These are phyloP conservation scores for Heliothis virescens DNA, from an alignment of 1,140 invertebrate genomes.

Conservation along the genomic window DNA sequence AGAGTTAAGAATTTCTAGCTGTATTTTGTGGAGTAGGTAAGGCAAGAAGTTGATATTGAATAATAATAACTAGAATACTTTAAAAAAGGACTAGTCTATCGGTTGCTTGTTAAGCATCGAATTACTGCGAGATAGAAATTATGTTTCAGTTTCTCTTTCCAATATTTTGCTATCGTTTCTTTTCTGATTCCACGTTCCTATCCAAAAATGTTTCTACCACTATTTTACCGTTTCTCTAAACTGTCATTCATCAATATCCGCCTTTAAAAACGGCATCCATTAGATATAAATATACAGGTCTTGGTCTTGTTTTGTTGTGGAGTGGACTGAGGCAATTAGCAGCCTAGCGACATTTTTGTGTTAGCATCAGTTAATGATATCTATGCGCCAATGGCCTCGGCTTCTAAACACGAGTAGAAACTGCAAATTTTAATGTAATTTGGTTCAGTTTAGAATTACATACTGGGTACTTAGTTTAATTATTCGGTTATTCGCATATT, in stretches of 20 bases:
- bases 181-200: too few species aligned
- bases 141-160: not conserved
- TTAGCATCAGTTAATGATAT: conserved; percentile 12
- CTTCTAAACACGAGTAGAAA: conserved; percentile 16
- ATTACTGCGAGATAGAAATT: too few species aligned
- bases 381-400: conserved; percentile 12
- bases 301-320: conserved; percentile 15
- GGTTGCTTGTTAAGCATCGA: too few species aligned
- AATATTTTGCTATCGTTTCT: not conserved
- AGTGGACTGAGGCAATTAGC: conserved; percentile 25
- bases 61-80: too few species aligned
- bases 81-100: too few species aligned
- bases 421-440: not conserved
- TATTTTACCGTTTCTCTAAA: not conserved
- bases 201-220: not conserved
- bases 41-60: not conserved
- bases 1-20: conserved; percentile 17
- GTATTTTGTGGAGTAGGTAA: conserved; percentile 1
- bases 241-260: conserved; percentile 21
- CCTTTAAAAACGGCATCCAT: conserved; percentile 23
- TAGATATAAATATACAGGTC: not conserved
- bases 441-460: not conserved
- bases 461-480: too few species aligned
- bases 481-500: too few species aligned
- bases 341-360: conserved; percentile 27